A percentile compares a stretch with the other conserved stretches of the same genome.
phyloP scores from a whole-genome alignment of 2,797 vertebrate species.

The Thamnophis elegans region DNA sequence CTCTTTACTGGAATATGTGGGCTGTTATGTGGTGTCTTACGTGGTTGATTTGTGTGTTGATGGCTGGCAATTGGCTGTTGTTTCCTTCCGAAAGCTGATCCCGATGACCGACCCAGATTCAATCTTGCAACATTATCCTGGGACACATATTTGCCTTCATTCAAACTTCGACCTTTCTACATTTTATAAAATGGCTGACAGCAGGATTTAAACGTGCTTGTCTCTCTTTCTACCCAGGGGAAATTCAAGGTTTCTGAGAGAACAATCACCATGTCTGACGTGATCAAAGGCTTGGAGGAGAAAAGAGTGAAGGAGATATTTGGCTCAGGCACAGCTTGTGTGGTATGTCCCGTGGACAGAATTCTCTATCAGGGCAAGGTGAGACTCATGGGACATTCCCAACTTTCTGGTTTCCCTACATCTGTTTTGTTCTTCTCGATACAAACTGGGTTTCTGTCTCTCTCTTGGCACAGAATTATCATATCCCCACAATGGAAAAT shows the following conservation, averaged over 20 bases:
- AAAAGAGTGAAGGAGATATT: conserved; percentile 83
- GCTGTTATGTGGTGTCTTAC: background rate
- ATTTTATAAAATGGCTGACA: background rate
- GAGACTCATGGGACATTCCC: background rate
- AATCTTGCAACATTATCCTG: background rate
- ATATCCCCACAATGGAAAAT: conserved; percentile 88
- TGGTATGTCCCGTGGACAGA: conserved; percentile 85
- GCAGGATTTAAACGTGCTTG: background rate
- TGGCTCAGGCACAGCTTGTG: conserved; percentile 87
- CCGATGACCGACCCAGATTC: background rate
- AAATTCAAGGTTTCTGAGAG: conserved; percentile 85
- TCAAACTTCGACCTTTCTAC: background rate
- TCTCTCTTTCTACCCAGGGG: conserved; percentile 63
- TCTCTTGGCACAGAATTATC: conserved; percentile 66
- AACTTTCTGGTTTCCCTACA: background rate
- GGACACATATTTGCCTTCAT: background rate
- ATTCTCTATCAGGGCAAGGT: conserved; percentile 84
- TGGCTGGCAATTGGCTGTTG: background rate
- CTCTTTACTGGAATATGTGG: background rate
- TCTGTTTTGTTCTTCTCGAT: too few species aligned
- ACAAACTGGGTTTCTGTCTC: background rate
- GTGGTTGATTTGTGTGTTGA: background rate
- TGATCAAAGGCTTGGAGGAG: conserved; percentile 74
- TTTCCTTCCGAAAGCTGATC: background rate
- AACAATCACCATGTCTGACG: conserved; percentile 74